Percentiles rank a stretch among this genome's conserved stretches.
Conservation (phyloP, 2,888 invertebrate species). For the Temnothorax rugatulus region DNA sequence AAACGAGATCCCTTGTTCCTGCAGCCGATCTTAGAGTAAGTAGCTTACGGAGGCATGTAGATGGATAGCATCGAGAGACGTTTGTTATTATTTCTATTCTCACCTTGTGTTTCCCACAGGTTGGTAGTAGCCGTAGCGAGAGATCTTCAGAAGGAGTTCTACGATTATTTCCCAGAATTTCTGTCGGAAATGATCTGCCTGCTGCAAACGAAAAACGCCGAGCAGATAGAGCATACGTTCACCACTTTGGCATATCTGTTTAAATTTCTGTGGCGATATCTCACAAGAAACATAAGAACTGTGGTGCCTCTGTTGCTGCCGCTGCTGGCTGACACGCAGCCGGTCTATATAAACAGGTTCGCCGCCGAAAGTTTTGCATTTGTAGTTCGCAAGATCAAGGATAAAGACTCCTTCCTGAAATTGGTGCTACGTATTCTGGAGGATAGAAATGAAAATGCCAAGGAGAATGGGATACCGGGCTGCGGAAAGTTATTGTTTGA, state of each 20-base stretch:
- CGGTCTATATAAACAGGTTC: slow-evolving; percentile 95
- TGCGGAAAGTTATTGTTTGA: slow-evolving; percentile 96
- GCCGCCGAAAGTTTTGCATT: slow-evolving; percentile 99
- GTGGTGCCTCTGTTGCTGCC: slow-evolving; percentile 92
- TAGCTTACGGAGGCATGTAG: slow-evolving; percentile 69
- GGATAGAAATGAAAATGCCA: slow-evolving; percentile 86
- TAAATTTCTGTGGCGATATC: slow-evolving; percentile 94
- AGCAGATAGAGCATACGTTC: slow-evolving; percentile 95
- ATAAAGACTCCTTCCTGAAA: slow-evolving; percentile 91
- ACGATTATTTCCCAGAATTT: slow-evolving; percentile 93
- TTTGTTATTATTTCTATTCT: slow-evolving; percentile 27
- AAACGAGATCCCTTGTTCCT: slow-evolving; percentile 91
- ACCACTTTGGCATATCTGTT: slow-evolving; percentile 96
- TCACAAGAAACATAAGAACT: slow-evolving; percentile 92
- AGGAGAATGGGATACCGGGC: slow-evolving; percentile 90
- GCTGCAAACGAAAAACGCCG: slow-evolving; percentile 92
- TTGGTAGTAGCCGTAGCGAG: slow-evolving; percentile 94
- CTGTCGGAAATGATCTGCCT: slow-evolving; percentile 91
- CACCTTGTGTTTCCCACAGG: slow-evolving; percentile 86
- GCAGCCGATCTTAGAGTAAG: slow-evolving; percentile 95
- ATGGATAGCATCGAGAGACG: not conserved
- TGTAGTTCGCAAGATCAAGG: slow-evolving; percentile 95
- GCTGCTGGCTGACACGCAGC: slow-evolving; percentile 92
- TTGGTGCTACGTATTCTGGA: slow-evolving; percentile 90
- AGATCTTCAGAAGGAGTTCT: slow-evolving; percentile 96